phyloP scores from a whole-genome alignment of 2,888 invertebrate species.

The Morinoia aosen region DNA sequence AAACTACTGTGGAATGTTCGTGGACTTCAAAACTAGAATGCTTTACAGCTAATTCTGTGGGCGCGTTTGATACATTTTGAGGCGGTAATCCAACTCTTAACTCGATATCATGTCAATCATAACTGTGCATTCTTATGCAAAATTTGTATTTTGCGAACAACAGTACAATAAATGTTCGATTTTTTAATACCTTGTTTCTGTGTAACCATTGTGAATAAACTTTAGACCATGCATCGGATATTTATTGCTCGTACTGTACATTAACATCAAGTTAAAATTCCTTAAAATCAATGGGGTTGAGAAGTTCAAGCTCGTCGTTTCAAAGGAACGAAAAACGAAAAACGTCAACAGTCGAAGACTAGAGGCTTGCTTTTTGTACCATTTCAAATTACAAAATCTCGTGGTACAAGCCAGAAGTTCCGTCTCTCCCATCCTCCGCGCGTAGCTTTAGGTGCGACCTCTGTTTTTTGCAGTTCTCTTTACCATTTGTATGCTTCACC shows the following conservation, averaged over 20 bases:
- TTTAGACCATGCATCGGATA: no score
- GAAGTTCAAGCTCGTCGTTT: background rate
- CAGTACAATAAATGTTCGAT: no score
- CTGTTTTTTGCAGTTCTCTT: conserved; percentile 21
- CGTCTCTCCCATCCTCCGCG: background rate
- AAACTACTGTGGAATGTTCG: no score
- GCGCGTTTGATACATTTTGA: no score
- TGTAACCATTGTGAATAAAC: no score
- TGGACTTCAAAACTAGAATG: no score
- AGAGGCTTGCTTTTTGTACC: background rate
- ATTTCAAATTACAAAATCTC: background rate
- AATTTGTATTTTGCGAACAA: no score
- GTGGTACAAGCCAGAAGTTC: background rate
- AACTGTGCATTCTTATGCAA: no score
- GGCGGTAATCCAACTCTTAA: no score
- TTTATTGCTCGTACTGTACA: background rate
- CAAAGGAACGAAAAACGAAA: background rate
- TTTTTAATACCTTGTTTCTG: no score
- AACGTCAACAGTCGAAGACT: background rate
- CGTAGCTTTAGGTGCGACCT: background rate
- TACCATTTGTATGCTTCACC: conserved; percentile 8
- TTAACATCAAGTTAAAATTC: background rate
- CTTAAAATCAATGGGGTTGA: background rate
- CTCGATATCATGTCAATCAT: no score
- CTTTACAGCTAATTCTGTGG: no score